These are phyloP conservation scores for Nycticorax nycticorax DNA, from an alignment of 2,113 vertebrate genomes.

Conservation along the genomic window DNA sequence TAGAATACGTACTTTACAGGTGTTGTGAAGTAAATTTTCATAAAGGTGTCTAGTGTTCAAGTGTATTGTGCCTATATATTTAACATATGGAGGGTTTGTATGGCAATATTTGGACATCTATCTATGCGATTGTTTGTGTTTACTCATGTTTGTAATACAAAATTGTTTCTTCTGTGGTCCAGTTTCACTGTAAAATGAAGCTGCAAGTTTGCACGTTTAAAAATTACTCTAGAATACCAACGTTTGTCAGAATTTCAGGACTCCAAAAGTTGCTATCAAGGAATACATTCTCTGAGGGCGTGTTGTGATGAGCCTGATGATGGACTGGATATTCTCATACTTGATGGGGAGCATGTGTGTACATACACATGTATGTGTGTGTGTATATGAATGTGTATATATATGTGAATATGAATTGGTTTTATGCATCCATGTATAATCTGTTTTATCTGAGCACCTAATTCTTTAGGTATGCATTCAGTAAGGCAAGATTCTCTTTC, in stretches of 20 bases:
- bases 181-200: not conserved
- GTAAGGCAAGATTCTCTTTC: not conserved
- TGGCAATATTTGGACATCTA: not conserved
- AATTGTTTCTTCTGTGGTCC: not conserved
- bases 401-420: no score
- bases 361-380: accelerated
- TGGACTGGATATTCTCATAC: not conserved
- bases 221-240: not conserved
- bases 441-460: not conserved
- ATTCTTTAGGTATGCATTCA: not conserved
- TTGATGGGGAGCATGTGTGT: not conserved
- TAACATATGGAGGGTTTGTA: not conserved
- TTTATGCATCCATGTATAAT: not conserved
- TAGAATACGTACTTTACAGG: not conserved
- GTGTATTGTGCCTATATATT: not conserved
- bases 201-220: not conserved
- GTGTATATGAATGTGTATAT: not conserved
- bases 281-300: not conserved
- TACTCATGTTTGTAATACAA: not conserved
- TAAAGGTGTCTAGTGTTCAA: not conserved
- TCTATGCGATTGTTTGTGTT: accelerated
- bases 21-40: not conserved
- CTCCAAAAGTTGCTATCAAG: not conserved
- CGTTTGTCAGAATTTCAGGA: not conserved
- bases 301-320: not conserved